Conservation (phyloP, 2,797 vertebrate genomes). For the Apodemus agrarius region DNA sequence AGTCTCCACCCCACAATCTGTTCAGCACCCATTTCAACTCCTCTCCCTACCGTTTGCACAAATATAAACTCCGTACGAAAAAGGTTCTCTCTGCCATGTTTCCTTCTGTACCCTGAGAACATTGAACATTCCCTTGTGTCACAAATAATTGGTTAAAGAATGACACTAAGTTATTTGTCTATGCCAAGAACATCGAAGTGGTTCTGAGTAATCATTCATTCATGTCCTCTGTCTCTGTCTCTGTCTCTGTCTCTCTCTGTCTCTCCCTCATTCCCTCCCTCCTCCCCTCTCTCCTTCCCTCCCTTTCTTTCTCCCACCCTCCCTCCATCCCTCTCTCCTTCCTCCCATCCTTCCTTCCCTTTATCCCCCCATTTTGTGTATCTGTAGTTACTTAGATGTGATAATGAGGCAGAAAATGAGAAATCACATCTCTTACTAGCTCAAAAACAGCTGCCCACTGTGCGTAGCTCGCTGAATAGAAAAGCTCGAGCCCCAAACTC, state of each 20-base stretch:
- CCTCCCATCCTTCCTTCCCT: no score
- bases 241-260: background rate
- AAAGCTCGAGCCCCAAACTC: background rate
- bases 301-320: background rate
- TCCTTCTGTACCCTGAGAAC: background rate
- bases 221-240: background rate
- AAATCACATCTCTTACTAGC: background rate
- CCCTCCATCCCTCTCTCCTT: background rate
- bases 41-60: background rate
- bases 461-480: background rate
- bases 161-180: constrained; percentile 10
- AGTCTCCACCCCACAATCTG: background rate
- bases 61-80: background rate
- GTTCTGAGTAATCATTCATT: background rate
- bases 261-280: background rate
- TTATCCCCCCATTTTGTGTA: background rate
- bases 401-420: constrained; percentile 31
- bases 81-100: background rate
- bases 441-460: background rate
- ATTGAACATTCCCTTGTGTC: background rate
- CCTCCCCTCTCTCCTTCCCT: background rate
- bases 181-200: background rate
- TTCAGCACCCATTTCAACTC: background rate
- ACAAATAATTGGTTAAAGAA: background rate
- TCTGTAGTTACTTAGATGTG: background rate